Evolutionary conservation across 2,113 vertebrate genomes (phyloP).

Genomic region (Paradisaea rubra): DNA sequence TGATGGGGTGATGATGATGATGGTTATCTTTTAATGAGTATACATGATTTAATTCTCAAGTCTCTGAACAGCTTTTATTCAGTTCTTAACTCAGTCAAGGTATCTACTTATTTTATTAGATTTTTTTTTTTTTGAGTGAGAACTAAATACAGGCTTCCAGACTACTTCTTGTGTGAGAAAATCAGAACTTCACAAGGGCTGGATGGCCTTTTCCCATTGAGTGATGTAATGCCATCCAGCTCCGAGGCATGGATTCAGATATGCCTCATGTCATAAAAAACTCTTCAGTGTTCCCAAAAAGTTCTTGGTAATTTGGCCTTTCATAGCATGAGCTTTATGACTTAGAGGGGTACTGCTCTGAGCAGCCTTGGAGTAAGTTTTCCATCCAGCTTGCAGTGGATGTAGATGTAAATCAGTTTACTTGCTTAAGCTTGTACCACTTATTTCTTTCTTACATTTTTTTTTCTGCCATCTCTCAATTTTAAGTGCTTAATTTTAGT

Average conservation of each 20-base stretch:
- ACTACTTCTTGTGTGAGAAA: conserved; percentile 12
- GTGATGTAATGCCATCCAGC: not conserved
- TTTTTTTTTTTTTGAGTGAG: conserved; percentile 14
- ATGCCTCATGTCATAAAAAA: not conserved
- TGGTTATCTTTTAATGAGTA: conserved; percentile 46
- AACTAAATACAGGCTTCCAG: conserved; percentile 48
- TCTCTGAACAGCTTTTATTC: conserved; percentile 48
- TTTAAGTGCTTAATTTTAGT: conserved; percentile 20
- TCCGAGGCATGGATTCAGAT: not conserved
- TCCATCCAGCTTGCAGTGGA: conserved; percentile 23
- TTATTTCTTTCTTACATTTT: not conserved
- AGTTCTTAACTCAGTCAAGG: conserved; percentile 40
- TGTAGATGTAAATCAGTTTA: not conserved
- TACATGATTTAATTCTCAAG: conserved; percentile 15
- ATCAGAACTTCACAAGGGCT: not conserved
- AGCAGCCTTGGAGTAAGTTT: conserved; percentile 14
- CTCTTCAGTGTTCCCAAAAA: not conserved
- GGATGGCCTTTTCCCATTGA: not conserved
- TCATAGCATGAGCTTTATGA: not conserved
- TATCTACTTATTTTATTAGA: not conserved
- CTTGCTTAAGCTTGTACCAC: conserved; percentile 31
- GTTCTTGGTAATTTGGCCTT: not conserved
- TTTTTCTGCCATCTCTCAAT: not conserved
- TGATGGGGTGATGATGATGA: conserved; percentile 46
- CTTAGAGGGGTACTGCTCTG: not conserved